A percentile compares a stretch with the other conserved stretches of the same genome.
Conservation (phyloP, 2,113 vertebrate species). For the Antennarius striatus region DNA sequence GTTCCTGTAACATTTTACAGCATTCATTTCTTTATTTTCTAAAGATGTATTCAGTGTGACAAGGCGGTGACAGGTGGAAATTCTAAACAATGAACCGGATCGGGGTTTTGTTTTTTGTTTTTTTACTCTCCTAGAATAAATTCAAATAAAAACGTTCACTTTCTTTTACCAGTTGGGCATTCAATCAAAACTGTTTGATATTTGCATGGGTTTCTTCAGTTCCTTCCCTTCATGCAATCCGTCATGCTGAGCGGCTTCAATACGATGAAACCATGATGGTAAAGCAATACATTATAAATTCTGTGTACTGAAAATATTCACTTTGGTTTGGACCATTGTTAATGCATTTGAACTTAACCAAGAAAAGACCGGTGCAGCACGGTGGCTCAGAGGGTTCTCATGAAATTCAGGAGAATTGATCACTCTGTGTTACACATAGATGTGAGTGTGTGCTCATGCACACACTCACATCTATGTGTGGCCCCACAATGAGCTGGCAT, state of each 20-base stretch:
- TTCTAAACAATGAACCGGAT: constrained; percentile 44
- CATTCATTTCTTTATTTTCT: constrained; percentile 37
- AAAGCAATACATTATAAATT: constrained; percentile 41
- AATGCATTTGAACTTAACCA: constrained; percentile 23
- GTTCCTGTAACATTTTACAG: constrained; percentile 15
- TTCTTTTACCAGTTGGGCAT: constrained; percentile 5
- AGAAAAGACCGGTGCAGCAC: constrained; percentile 5
- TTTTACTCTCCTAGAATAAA: constrained; percentile 41
- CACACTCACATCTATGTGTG: no score
- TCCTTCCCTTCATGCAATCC: constrained; percentile 31
- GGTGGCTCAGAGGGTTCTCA: no score
- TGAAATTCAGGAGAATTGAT: neutral
- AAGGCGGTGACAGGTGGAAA: neutral
- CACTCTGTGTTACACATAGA: no score
- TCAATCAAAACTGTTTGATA: constrained; percentile 33
- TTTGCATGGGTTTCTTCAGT: constrained; percentile 26
- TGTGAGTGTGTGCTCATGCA: no score
- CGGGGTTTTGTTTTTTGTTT: constrained; percentile 6
- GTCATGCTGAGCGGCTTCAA: constrained; percentile 46
- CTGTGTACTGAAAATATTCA: constrained; percentile 28
- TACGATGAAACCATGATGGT: no score
- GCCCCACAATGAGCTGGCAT: no score
- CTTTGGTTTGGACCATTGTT: constrained; percentile 55
- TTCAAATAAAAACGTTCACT: constrained; percentile 26
- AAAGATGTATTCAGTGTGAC: constrained; percentile 32